Base-by-base conservation (phyloP, 2,113 vertebrate genomes). In the Motacilla alba region DNA sequence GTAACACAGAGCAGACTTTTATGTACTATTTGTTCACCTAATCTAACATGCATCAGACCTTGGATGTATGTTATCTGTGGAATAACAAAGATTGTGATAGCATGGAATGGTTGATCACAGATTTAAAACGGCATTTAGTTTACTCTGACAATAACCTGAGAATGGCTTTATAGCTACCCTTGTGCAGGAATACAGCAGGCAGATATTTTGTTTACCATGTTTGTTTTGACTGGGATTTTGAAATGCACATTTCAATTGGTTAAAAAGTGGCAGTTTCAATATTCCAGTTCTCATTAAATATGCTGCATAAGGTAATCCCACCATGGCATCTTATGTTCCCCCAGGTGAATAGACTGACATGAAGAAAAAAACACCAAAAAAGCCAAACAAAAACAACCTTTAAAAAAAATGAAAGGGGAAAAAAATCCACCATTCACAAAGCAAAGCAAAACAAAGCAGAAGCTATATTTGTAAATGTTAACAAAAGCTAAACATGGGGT, bases 381-480 rank as follows among this genome's bases (percentile, higher is more conserved):
- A 35, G 4, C 8, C 24, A 21, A 37, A 55, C 2, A 27, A 59
- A 83, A 12, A 31, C 9, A 44, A 60, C 23, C 11, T n/a, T 63
- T 26, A 9, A 49, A 81, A 88, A 86, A 64, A 64, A 63, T 0
- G 2, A 26, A 56, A 8, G 7, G 22, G 12, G 5, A 3, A n/a
- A 41, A 64, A 88, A 19, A 1, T 74, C 1, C 70, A 86, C 37
- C 72, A 67, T 68, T 90, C 3, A 17, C 47, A 76, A 50, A 85
- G 17, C 76, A 72, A 89, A 87, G 15, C 74, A 74, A 88, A 87
- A 62, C 87, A 72, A 90, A 89, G 62, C 86, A 74, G 86, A 90
- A 90, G 83, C 96, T 97, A 88, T 97, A 97, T 98, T 98, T 98
- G 97, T 98, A 98, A 98, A 98, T 98, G 97, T 98, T 98, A 98